Percentiles rank a stretch among this genome's conserved stretches.
Evolutionary conservation across 2,888 invertebrate species (phyloP).

Genomic region (Callinectes sapidus): DNA sequence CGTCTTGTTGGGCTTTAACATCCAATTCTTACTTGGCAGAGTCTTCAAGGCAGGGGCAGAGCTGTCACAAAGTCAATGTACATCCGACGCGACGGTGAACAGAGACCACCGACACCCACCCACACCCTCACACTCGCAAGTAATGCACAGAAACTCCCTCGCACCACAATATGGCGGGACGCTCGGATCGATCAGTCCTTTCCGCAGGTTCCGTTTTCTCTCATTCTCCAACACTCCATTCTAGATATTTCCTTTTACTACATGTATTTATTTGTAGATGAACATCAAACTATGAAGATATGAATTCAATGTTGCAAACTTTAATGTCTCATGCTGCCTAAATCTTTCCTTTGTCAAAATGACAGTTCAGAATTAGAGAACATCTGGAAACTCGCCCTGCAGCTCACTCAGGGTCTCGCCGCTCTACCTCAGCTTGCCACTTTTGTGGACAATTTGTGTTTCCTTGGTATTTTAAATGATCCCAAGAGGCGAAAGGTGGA

Average conservation of each 20-base stretch:
- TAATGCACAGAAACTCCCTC: slow-evolving; percentile 64
- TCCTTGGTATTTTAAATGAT: not conserved
- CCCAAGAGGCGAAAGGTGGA: not conserved
- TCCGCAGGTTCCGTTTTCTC: slow-evolving; percentile 60
- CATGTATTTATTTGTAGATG: not conserved
- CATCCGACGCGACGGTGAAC: slow-evolving; percentile 39
- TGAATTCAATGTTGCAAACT: not conserved
- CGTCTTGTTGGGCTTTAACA: not conserved
- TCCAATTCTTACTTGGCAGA: slow-evolving; percentile 23
- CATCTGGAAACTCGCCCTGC: not conserved
- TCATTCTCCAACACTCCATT: not conserved
- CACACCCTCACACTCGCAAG: slow-evolving; percentile 64
- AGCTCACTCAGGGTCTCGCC: slow-evolving; percentile 11
- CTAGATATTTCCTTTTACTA: not conserved
- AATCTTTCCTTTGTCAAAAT: not conserved
- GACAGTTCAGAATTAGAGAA: not conserved
- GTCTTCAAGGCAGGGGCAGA: not conserved
- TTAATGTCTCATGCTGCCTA: not conserved
- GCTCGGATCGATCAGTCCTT: slow-evolving; percentile 52
- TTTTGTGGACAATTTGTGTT: not conserved
- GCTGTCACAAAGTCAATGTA: slow-evolving; percentile 39
- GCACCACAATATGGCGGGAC: slow-evolving; percentile 67
- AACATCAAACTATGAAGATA: not conserved
- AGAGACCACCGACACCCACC: slow-evolving; percentile 53
- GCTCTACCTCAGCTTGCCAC: not conserved